Evolutionary conservation across 2,797 vertebrate genomes (phyloP).

Genomic region (Gallirallus australis): DNA sequence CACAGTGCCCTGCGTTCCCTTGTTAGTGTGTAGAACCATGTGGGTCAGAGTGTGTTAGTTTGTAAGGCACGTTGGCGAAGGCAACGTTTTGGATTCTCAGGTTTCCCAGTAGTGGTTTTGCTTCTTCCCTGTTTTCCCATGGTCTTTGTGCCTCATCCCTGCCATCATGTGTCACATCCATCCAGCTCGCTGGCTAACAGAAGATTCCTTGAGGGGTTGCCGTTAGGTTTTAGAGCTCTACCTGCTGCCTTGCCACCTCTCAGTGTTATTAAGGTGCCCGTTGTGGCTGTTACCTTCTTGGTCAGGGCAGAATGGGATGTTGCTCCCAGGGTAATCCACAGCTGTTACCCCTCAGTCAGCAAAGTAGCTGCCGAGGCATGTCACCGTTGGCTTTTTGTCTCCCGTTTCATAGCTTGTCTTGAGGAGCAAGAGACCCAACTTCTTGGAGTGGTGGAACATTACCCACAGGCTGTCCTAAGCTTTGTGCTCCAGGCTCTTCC

Average conservation of each 20-base stretch:
- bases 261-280: not conserved
- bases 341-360: conserved; percentile 55
- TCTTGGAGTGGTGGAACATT: not conserved
- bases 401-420: rapidly evolving
- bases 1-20: not conserved
- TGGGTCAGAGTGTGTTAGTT: not conserved
- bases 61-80: not conserved
- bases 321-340: conserved; percentile 30
- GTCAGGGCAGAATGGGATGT: conserved; percentile 9
- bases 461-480: not conserved
- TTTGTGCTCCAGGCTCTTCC: conserved; percentile 28
- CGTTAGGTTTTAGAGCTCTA: not conserved
- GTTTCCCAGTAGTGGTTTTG: not conserved
- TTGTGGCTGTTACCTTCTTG: conserved; percentile 23
- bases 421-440: not conserved
- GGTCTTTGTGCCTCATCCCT: not conserved
- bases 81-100: not conserved
- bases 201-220: not conserved
- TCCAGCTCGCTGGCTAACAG: rapidly evolving
- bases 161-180: not conserved
- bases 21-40: not conserved
- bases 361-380: conserved; percentile 33
- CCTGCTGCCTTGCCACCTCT: not conserved
- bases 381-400: conserved; percentile 30
- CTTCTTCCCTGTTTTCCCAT: not conserved